Percentiles rank a stretch among this genome's conserved stretches.
phyloP scores from a whole-genome alignment of 1,140 invertebrate genomes.

The Drosophila elegans region DNA sequence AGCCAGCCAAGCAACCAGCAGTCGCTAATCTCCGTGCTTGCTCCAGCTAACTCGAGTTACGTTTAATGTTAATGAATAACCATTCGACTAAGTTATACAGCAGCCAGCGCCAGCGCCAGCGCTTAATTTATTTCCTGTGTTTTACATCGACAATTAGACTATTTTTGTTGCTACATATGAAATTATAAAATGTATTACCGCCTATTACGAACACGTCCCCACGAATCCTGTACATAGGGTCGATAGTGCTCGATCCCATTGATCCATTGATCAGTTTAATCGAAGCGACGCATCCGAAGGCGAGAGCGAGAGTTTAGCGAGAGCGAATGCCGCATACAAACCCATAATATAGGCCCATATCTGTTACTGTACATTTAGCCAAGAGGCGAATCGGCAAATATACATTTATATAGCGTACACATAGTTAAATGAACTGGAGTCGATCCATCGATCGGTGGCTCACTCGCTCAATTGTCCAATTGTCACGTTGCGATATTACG shows the following conservation, averaged over 20 bases:
- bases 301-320: conserved; percentile 9
- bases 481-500: no score
- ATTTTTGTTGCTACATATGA: conserved; percentile 73
- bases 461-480: background rate
- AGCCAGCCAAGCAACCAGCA: conserved; percentile 20
- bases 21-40: conserved; percentile 9
- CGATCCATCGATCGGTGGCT: conserved; percentile 23
- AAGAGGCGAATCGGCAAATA: conserved; percentile 52
- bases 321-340: conserved; percentile 21
- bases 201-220: conserved; percentile 32
- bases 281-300: conserved; percentile 11
- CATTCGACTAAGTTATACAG: conserved; percentile 65
- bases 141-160: conserved; percentile 76
- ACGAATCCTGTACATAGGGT: conserved; percentile 52
- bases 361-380: conserved; percentile 74
- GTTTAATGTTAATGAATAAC: conserved; percentile 61
- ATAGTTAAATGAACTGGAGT: conserved; percentile 54
- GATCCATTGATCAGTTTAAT: conserved; percentile 29
- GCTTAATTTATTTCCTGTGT: conserved; percentile 78
- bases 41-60: conserved; percentile 25
- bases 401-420: conserved; percentile 40
- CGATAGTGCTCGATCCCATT: conserved; percentile 36
- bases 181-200: conserved; percentile 61
- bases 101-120: conserved; percentile 24
- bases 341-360: conserved; percentile 28